Evolutionary conservation across 2,888 invertebrate species (phyloP).

Genomic region (Pollenia amentaria): DNA sequence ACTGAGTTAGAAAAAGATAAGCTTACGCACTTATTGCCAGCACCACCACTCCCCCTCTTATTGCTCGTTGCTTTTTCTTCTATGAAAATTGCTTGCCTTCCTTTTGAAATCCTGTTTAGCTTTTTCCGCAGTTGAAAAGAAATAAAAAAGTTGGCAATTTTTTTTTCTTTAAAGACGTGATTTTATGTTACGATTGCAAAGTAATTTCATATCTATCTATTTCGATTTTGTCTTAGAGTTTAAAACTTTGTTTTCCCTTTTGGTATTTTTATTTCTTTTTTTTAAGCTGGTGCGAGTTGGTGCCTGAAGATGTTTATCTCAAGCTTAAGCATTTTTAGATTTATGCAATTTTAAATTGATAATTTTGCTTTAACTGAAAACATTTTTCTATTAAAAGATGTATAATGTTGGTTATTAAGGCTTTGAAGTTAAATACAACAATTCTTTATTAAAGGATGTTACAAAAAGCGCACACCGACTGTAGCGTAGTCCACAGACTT

Average conservation of each 20-base stretch:
- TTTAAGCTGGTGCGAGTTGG: constrained; percentile 28
- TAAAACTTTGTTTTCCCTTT: background rate
- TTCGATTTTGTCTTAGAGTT: constrained; percentile 54
- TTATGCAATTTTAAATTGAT: constrained; percentile 73
- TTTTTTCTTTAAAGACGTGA: constrained; percentile 74
- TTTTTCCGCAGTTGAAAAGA: background rate
- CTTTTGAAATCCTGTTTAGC: constrained; percentile 61
- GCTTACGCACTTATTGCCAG: constrained; percentile 33
- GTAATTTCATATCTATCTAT: constrained; percentile 72
- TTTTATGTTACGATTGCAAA: constrained; percentile 70
- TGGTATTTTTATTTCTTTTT: background rate
- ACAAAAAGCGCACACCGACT: too few relatives aligned
- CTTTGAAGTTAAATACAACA: background rate
- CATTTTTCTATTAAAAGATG: background rate
- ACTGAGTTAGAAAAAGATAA: constrained; percentile 51
- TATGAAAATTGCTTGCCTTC: background rate
- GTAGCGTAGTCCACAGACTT: too few relatives aligned
- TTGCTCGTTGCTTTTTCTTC: background rate
- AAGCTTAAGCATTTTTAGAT: constrained; percentile 67
- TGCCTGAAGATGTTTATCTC: constrained; percentile 64
- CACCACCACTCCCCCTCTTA: constrained; percentile 38
- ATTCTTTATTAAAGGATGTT: background rate
- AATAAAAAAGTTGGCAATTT: constrained; percentile 15
- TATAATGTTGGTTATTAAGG: constrained; percentile 5
- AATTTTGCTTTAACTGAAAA: constrained; percentile 58